Base-by-base conservation (phyloP, 2,797 vertebrate species). In the Phrynocephalus forsythii region DNA sequence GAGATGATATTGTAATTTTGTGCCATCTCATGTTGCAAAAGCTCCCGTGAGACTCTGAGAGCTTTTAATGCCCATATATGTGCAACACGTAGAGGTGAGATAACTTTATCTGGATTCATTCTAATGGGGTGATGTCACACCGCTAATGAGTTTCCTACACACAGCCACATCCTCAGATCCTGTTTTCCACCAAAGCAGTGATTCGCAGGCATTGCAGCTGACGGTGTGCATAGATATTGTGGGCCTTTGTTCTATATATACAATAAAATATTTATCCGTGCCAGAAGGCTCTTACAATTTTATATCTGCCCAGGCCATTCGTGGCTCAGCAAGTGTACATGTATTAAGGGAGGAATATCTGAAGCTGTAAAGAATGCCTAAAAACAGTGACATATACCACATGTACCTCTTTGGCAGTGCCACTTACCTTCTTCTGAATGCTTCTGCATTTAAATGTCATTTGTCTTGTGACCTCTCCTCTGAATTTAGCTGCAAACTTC, bases 51-150 rank as follows among this genome's bases (percentile, higher is more conserved):
- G 24, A 20, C 33, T 86, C 82, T 72, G 28, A 76, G 69, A 86
- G 44, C n/a, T 83, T 67, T 30, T 75, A 22, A 80, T 94, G 93
- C 88, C 90, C 92, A 90, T 90, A 56, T 88, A 24, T 0, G 2
- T 84, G 86, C 86, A 92, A 84, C 87, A 87, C 71, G 84, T 83
- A 89, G 90, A 87, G 88, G 86, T 92, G 88, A 91, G 84, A 44
- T 81, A 88, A 81, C 89, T 90, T 87, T 92, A 81, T 93, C 48
- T 93, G 93, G 90, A 90, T 93, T 92, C 86, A 93, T 75, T 88
- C 48, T 86, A 0, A 1, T 22, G 84, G 71, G 86, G 89, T 93
- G 92, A 94, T 87, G 87, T 91, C 90, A 91, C 52, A 88, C 71
- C 84, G 13, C 69, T 78, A 1, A 89, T 22, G 85, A 68, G 48